Evolutionary conservation across 1,140 invertebrate genomes (phyloP), one percentile per base, ranked within the genome.

Genomic region (Lasioglossum baleicum): DNA sequence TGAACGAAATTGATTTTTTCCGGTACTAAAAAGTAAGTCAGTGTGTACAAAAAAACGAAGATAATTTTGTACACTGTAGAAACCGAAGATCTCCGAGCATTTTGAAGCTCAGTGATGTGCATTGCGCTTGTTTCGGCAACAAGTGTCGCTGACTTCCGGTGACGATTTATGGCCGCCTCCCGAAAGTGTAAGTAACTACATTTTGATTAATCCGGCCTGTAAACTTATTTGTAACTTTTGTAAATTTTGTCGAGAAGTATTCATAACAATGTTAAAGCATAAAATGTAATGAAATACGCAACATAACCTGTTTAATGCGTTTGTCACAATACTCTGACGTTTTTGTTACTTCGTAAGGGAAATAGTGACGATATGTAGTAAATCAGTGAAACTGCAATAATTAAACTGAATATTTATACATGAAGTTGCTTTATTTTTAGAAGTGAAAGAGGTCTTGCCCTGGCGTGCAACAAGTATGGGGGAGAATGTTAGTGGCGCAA

Each of bases 151-250:
- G 13, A 44, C 10, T 17, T 11, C 10, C 20, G n/a, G 22, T 48
- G 77, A 67, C 7, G 15, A 61, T 74, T 61, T 42, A 56, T 56
- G 71, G 44, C 35, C 15, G 53, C 26, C 74, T 31, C 17, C 8
- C 20, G 0, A 71, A 22, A 69, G 67, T 69, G 44, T 60, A 58
- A 65, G 58, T 75, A 61, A 71, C 8, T 60, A 10, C 31, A 5
- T 15, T 13, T 15, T n/a, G 7, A 58, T 58, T 15, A 15, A 53
- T 20, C 42, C 5, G 1, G 20, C 44, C 2, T 13, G 44, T 10
- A 13, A 11, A n/a, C n/a, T n/a, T n/a, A n/a, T n/a, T n/a, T n/a
- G n/a, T n/a, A n/a, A n/a, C n/a, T n/a, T n/a, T n/a, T n/a, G n/a
- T n/a, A n/a, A n/a, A n/a, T n/a, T n/a, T n/a, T 63, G 8, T 31